Percentiles rank a stretch among this genome's conserved stretches.
These are phyloP conservation scores for Siniperca chuatsi DNA, from an alignment of 2,113 vertebrate genomes.

Conservation along the genomic window DNA sequence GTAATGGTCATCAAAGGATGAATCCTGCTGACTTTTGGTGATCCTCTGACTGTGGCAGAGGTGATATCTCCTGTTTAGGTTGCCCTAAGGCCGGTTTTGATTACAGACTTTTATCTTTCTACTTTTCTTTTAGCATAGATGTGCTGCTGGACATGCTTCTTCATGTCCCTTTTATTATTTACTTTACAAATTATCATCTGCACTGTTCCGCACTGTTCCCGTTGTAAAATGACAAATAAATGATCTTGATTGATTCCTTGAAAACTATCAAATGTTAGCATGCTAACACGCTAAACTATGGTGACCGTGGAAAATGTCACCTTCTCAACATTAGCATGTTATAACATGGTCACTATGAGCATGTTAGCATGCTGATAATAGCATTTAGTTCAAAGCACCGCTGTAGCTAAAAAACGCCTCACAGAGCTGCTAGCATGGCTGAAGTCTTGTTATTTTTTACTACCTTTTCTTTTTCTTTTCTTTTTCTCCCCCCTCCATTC, in stretches of 20 bases:
- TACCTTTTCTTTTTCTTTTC: conserved; percentile 7
- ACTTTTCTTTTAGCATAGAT: neutral
- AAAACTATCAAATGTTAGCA: neutral
- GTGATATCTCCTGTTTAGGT: neutral
- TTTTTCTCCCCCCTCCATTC: neutral
- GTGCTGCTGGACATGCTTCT: neutral
- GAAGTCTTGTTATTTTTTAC: neutral
- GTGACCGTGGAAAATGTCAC: neutral
- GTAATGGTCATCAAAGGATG: too few relatives aligned
- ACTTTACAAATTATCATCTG: neutral
- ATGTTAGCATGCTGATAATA: neutral
- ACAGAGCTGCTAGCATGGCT: neutral
- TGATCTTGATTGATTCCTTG: too few relatives aligned
- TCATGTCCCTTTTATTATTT: neutral
- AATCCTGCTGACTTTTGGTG: too few relatives aligned
- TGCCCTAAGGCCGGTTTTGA: neutral
- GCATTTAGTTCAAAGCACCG: neutral
- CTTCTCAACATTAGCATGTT: neutral
- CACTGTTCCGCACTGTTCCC: neutral
- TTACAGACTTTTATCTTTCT: neutral
- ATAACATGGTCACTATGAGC: neutral
- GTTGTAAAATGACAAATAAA: too few relatives aligned
- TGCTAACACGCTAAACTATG: neutral
- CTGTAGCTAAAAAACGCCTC: neutral
- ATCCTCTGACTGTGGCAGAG: neutral